phyloP scores from a whole-genome alignment of 2,797 vertebrate species.

The Megalops cyprinoides region DNA sequence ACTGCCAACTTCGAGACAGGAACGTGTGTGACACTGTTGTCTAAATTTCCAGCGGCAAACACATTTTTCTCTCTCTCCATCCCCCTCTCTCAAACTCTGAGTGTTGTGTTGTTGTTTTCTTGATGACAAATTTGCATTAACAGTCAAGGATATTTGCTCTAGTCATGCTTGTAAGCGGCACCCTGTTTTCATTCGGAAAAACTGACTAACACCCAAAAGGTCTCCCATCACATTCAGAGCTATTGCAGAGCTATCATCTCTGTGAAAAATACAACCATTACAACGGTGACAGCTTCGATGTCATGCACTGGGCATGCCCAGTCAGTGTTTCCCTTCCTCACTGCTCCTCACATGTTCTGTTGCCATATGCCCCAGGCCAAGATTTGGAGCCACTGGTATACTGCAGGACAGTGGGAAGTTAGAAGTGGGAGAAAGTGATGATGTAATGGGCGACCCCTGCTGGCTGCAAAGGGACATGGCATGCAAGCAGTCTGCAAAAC shows the following conservation, averaged over 20 bases:
- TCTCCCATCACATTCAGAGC: not conserved
- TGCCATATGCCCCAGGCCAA: not conserved
- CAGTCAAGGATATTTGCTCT: not conserved
- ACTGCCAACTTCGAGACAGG: not conserved
- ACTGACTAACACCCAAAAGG: not conserved
- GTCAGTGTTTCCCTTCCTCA: not conserved
- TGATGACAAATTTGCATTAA: not conserved
- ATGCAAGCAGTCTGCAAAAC: no score
- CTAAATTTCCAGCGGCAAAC: conserved; percentile 1
- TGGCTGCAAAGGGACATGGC: conserved; percentile 34
- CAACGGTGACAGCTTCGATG: not conserved
- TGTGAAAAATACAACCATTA: not conserved
- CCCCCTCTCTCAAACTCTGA: not conserved
- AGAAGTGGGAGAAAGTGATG: not conserved
- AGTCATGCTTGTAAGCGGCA: not conserved
- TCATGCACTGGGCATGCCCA: not conserved
- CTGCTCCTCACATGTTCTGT: not conserved
- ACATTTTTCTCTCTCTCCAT: not conserved
- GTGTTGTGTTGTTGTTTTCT: not conserved
- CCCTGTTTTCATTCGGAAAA: not conserved
- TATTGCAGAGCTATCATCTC: not conserved
- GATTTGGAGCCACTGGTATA: not conserved
- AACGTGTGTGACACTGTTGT: not conserved
- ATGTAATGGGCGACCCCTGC: conserved; percentile 46
- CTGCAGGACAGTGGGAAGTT: not conserved